Percentiles rank a stretch among this genome's conserved stretches.
Conservation (phyloP, 92 coral and sea anemone genomes). For the Muricea muricata region DNA sequence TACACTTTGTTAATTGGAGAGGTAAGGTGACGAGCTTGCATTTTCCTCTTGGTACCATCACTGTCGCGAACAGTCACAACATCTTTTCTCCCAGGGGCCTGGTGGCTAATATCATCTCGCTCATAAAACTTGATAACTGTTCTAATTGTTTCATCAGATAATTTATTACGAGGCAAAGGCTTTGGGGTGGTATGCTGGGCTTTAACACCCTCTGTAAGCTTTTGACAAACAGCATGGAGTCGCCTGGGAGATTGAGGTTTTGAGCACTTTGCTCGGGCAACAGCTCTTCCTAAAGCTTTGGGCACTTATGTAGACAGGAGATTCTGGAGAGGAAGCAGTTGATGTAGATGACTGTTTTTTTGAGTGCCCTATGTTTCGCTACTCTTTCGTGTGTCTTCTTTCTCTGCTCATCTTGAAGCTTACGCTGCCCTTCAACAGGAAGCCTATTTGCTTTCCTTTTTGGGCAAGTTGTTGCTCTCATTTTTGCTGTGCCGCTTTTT, state of each 20-base stretch:
- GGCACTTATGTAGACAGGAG: not conserved
- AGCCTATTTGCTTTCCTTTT: not conserved
- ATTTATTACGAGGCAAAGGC: too few relatives aligned
- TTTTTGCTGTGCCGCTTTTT: slow-evolving; percentile 16
- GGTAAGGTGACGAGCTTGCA: not conserved
- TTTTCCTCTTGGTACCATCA: not conserved
- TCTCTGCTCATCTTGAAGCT: not conserved
- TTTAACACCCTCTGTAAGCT: too few relatives aligned
- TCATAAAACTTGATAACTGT: too few relatives aligned
- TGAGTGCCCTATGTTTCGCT: not conserved
- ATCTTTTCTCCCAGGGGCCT: not conserved
- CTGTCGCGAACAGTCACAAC: not conserved
- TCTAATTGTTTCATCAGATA: too few relatives aligned
- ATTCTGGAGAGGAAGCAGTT: not conserved
- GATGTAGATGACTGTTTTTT: not conserved
- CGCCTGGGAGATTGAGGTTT: too few relatives aligned
- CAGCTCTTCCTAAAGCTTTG: slow-evolving; percentile 9
- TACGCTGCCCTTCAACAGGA: not conserved
- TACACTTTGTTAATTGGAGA: not conserved
- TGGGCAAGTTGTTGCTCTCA: not conserved
- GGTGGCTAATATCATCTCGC: slow-evolving; percentile 11
- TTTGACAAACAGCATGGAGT: too few relatives aligned
- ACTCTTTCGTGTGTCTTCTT: slow-evolving; percentile 2
- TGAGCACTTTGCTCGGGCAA: not conserved
- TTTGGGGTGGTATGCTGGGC: too few relatives aligned